These are phyloP conservation scores for Melolontha melolontha DNA, from an alignment of 2,888 invertebrate genomes.

Conservation along the genomic window DNA sequence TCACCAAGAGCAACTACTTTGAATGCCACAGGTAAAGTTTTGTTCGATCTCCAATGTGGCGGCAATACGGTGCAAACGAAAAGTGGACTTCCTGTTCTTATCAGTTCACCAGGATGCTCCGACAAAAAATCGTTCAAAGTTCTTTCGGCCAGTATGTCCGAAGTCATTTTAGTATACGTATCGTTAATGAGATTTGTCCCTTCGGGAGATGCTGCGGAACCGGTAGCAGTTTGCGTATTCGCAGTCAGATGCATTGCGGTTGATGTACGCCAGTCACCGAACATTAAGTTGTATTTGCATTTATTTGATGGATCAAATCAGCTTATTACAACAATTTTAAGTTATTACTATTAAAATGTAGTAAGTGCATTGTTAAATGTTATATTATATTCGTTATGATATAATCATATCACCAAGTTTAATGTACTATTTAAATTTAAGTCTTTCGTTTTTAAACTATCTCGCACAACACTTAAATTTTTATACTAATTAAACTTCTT, in stretches of 20 bases:
- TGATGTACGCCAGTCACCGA: constrained; percentile 59
- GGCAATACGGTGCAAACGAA: constrained; percentile 94
- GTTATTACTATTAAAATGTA: neutral
- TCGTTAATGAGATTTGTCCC: constrained; percentile 80
- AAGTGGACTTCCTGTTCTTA: constrained; percentile 95
- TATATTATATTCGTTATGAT: neutral
- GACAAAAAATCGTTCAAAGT: constrained; percentile 86
- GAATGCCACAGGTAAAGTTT: constrained; percentile 95
- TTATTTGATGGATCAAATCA: constrained; percentile 27
- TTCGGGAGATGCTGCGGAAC: constrained; percentile 77
- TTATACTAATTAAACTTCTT: no score
- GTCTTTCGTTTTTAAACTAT: no score
- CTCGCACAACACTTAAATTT: no score
- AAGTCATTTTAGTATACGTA: constrained; percentile 83
- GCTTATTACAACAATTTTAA: neutral
- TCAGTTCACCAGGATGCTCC: constrained; percentile 92
- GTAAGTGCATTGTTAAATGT: neutral
- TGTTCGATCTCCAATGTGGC: constrained; percentile 96
- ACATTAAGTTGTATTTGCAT: constrained; percentile 53
- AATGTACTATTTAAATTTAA: no score
- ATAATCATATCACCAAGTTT: no score
- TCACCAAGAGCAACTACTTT: constrained; percentile 94
- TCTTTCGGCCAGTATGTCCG: constrained; percentile 85
- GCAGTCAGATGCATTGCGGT: constrained; percentile 66
- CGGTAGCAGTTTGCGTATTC: constrained; percentile 67